Base-by-base conservation (phyloP, 2,888 invertebrate genomes). In the Proisotoma minuta region DNA sequence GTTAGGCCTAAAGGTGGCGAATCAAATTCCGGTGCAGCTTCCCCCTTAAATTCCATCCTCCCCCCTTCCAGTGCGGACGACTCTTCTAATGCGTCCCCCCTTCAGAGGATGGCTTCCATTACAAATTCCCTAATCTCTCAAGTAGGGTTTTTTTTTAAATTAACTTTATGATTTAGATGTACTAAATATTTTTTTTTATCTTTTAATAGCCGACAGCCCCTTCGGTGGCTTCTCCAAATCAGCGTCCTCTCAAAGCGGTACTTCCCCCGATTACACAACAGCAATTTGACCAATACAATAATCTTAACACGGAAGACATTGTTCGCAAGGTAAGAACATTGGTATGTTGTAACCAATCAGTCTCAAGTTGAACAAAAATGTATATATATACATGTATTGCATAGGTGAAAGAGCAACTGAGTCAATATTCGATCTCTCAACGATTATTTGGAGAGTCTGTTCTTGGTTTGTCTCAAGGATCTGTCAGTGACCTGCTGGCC, bases 231-330 rank as follows among this genome's bases (percentile, higher is more conserved):
- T 82, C 87, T 57, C 84, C 87, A 18, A 86, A 86, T 49, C 92
- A 92, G 77, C 83, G 96, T 73, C 95, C 96, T 18, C 85, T 95
- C 75, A 94, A 95, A 81, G 95, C 96, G 28, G 96, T 98, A 51
- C 84, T 98, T 74, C 96, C 97, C 47, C 97, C 98, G 2, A 96
- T 99, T 72, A 97, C 97, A 1, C 98, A 98, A 77, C 96, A 98
- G 76, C 97, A 99, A 77, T 98, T 98, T 79, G 98, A 99, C 79
- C 87, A 93, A 81, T 97, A 95, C 81, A 92, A 96, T 78, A 93
- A 93, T 78, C 84, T 99, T 70, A 97, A 98, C 78, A 99, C 99
- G 1, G 98, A 99, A 80, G 97, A 98, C 71, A 93, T 99, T 74
- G 99, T 99, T 58, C 88, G 94, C 76, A 89, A 93, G 80, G 83